Evolutionary conservation across 2,888 invertebrate species (phyloP), one percentile per base, ranked within the genome.

Genomic region (Agelastica alni): DNA sequence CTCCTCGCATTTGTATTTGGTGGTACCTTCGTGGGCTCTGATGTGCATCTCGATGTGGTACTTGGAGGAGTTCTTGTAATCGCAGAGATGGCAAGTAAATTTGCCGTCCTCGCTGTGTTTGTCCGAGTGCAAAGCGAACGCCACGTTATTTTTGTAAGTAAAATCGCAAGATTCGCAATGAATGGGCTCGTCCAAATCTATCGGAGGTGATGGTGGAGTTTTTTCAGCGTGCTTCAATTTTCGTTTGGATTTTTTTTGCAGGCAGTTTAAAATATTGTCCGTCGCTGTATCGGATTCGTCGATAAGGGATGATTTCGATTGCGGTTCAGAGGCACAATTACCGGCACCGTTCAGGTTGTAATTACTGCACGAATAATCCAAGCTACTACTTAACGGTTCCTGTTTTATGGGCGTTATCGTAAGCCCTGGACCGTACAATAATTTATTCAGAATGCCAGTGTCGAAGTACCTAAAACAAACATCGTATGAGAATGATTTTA

Each of bases 1-100:
- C 0, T 69, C 61, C 0, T 72, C 68, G 53, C 83, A 83, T 0
- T 73, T 73, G 53, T 67, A 78, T 59, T 81, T 81, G n/a, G 70
- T 74, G 0, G 78, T 81, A 0, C 70, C 69, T 3, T 73, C 74
- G 53, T 83, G 83, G 0, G 75, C 77, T 43, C 75, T 71, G 0
- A 74, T 55, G 51, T 81, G 82, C 65, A 70, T 71, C 53, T 73
- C 72, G 10, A 74, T 63, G 39, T 70, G 70, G 41, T 72, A 72
- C 52, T 71, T 73, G 10, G 72, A 74, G 7, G 64, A 47, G 47
- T 70, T 73, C 13, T 64, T 62, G 28, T 67, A 73, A 20, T 71
- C 68, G 53, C 75, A 75, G 46, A 73, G 59, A 52, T 74, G 72
- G 47, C 75, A 75, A 42, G 65, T 62, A 43, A 71, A 72, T 48